Conservation (phyloP, 2,113 vertebrate genomes). For the Thunnus thynnus region DNA sequence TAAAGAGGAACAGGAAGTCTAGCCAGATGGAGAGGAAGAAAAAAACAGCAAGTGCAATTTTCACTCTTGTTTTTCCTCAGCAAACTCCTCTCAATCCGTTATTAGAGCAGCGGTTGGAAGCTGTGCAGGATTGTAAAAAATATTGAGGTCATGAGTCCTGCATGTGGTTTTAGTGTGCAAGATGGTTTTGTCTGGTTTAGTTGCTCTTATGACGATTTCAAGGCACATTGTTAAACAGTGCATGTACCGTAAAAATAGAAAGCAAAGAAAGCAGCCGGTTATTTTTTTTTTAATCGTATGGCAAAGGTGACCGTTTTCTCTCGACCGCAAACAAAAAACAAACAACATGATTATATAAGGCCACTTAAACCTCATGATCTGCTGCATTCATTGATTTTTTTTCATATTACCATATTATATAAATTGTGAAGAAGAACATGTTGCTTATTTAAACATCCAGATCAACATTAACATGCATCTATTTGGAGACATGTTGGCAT, state of each 20-base stretch:
- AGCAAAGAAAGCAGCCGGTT: not conserved
- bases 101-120: not conserved
- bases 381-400: not conserved
- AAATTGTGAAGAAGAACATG: too few relatives aligned
- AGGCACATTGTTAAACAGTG: not conserved
- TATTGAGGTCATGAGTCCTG: not conserved
- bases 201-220: not conserved
- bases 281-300: not conserved
- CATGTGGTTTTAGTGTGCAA: not conserved
- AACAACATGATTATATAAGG: too few relatives aligned
- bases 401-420: too few relatives aligned
- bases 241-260: too few relatives aligned
- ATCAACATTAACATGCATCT: too few relatives aligned
- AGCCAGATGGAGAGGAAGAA: slow-evolving; percentile 1
- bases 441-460: too few relatives aligned
- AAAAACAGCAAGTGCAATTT: not conserved
- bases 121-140: not conserved
- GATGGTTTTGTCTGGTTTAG: not conserved
- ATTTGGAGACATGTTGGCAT: too few relatives aligned
- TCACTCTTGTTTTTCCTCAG: not conserved
- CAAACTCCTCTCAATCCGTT: not conserved
- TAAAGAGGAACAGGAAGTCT: slow-evolving; percentile 26
- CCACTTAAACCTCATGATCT: not conserved
- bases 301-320: not conserved
- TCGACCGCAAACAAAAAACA: not conserved